Evolutionary conservation across 2,888 invertebrate species (phyloP), one percentile per base, ranked within the genome.

Genomic region (Lepidocyrtoides sp.): DNA sequence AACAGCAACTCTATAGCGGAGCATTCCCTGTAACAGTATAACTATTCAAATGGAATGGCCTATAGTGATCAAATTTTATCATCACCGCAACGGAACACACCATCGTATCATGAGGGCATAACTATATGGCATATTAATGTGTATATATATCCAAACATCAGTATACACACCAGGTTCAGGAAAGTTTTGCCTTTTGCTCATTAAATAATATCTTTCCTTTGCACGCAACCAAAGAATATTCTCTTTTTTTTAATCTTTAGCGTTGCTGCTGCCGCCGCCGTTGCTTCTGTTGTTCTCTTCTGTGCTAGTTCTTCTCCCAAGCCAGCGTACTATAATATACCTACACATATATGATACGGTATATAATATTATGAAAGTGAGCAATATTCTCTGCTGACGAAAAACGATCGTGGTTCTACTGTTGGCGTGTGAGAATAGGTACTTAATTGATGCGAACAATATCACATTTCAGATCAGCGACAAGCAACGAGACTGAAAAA

Each of bases 371-470:
- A 23, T 3, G 17, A 44, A 48, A 75, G 26, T 20, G 17, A 66
- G 2, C 32, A 32, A 32, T 36, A 36, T 41, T 1, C 7, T 69
- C 2, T 44, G 20, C 44, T 75, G 44, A n/a, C 23, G 12, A 54
- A 54, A 54, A 1, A 10, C 44, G 32, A 8, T 41, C 0, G 17
- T 8, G 20, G 72, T 12, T 10, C 2, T 72, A 20, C 20, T 29
- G 44, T 17, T n/a, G n/a, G n/a, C n/a, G 44, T 79, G 5, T 54
- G 26, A 75, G 72, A 75, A 75, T 75, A 48, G 72, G 72, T 75
- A n/a, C n/a, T n/a, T n/a, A 75, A 75, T 75, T 75, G 72, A 75
- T 75, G 51, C 54, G 79, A 79, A 79, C 54, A 79, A 79, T 54
- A 79, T 79, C 79, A 32, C 79, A 79, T 79, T 79, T 51, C 54